These are phyloP conservation scores for Hyppa rectilinea DNA, from an alignment of 2,888 invertebrate genomes.

Conservation along the genomic window DNA sequence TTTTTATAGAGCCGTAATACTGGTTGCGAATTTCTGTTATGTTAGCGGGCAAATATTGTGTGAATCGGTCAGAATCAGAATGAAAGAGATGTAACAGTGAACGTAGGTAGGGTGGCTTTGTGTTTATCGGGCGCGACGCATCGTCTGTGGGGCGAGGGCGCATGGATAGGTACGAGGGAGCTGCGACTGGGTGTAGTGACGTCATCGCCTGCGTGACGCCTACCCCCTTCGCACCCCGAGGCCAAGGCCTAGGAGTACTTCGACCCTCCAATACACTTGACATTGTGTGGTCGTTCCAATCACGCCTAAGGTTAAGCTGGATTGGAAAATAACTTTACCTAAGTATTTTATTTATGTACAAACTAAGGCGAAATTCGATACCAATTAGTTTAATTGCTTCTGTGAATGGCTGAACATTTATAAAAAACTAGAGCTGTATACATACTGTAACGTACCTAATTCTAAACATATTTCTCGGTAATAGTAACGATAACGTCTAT, in stretches of 20 bases:
- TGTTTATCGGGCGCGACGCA: constrained; percentile 70
- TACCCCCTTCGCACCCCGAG: constrained; percentile 77
- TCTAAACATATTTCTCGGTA: constrained; percentile 41
- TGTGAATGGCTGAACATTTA: constrained; percentile 20
- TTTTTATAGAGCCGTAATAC: constrained; percentile 19
- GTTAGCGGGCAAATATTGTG: constrained; percentile 17
- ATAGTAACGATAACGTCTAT: constrained; percentile 41
- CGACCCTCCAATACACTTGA: constrained; percentile 81
- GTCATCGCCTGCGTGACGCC: constrained; percentile 81
- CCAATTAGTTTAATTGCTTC: constrained; percentile 45
- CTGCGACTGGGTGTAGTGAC: constrained; percentile 75
- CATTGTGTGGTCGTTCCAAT: constrained; percentile 74
- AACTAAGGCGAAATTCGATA: constrained; percentile 21
- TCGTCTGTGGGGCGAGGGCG: constrained; percentile 75
- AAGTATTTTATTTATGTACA: constrained; percentile 18
- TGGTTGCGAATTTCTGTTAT: constrained; percentile 22
- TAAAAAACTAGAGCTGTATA: constrained; percentile 14
- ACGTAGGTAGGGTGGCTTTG: constrained; percentile 20
- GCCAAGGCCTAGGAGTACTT: constrained; percentile 76
- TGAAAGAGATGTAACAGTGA: constrained; percentile 28
- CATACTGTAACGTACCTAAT: constrained; percentile 21
- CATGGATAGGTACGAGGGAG: constrained; percentile 69
- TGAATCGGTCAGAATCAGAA: constrained; percentile 30
- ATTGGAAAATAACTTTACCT: constrained; percentile 32
- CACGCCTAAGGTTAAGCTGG: constrained; percentile 54